Evolutionary conservation across 2,797 vertebrate species (phyloP), one percentile per base, ranked within the genome.

Genomic region (Acridotheres tristis): DNA sequence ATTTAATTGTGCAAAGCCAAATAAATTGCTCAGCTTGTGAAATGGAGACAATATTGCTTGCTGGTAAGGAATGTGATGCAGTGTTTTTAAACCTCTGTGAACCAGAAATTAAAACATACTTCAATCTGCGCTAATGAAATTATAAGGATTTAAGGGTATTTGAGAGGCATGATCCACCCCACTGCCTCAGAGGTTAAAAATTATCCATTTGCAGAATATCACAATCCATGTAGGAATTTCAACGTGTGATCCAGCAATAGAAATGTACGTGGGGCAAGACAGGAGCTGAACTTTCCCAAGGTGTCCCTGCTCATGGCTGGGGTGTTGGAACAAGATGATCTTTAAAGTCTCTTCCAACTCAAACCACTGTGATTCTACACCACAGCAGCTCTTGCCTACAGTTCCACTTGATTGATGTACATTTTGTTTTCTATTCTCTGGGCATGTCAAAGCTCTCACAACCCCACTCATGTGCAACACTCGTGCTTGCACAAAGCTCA

Each of bases 1-100:
- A 4, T 71, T 79, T 78, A 88, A n/a, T 63, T 85, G 25, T 47
- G 40, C 1, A 3, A 89, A 32, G 66, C 36, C 32, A 10, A 77
- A 65, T 72, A 95, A 66, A 68, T 73, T 72, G 55, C 42, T 67
- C 27, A 34, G 9, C 42, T 93, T 73, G 38, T 88, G 68, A 88
- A 94, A 93, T 9, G 5, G 30, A 87, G 58, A 69, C 40, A 78
- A 22, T 82, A 61, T 55, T 67, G 7, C 53, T 73, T 63, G 58
- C 38, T 89, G 30, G 26, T 53, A 83, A 85, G 75, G 65, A 85
- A 85, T 68, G 53, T 21, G 20, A 16, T 18, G n/a, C 32, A 57
- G 40, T 45, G 61, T 65, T 91, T 88, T 85, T n/a, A 89, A 91
- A 65, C 14, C 16, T 77, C 42, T n/a, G 11, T 80, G 69, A 69